Evolutionary conservation across 2,888 invertebrate species (phyloP), one percentile per base, ranked within the genome.

Genomic region (Drosophila formosana): DNA sequence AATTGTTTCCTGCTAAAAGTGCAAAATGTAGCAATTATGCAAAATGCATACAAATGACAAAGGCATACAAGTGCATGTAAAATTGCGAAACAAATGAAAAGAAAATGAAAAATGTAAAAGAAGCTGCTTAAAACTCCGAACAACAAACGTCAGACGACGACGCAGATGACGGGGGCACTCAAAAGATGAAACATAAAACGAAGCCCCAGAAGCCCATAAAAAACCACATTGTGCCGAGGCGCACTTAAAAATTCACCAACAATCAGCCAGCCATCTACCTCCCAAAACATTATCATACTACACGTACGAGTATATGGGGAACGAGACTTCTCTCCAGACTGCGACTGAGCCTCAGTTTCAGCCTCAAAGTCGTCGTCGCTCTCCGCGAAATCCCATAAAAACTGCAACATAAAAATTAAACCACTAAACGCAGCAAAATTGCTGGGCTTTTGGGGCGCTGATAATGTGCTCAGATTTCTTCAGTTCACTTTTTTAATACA

Each of bases 171-270:
- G 71, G 66, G 66, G 66, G 63, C 76, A 80, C 87, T 83, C 64
- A 88, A 88, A 83, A 86, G 89, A 88, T 83, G 83, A 86, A 88
- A 86, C 89, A 83, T 83, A 80, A 83, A 83, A 80, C 75, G 80
- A 66, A 68, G 73, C 82, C 66, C 68, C 72, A 62, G 78, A 69
- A 88, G 79, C 51, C 82, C 84, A 86, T 88, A 82, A 83, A 83
- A 79, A 77, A 83, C 75, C 84, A 83, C 83, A 83, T 88, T 83
- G 87, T 88, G 83, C 87, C 66, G 61, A 51, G 75, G 67, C 66
- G 70, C 77, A 80, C 81, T 78, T 86, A 74, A 82, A 86, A 68
- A 64, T 47, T 50, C 64, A 47, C 25, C 60, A 62, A 43, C 18
- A 39, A 50, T 11, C 60, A 56, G 43, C 4, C 51, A 18, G 52